phyloP scores from a whole-genome alignment of 2,113 vertebrate species.

The Ornithorhynchus anatinus region DNA sequence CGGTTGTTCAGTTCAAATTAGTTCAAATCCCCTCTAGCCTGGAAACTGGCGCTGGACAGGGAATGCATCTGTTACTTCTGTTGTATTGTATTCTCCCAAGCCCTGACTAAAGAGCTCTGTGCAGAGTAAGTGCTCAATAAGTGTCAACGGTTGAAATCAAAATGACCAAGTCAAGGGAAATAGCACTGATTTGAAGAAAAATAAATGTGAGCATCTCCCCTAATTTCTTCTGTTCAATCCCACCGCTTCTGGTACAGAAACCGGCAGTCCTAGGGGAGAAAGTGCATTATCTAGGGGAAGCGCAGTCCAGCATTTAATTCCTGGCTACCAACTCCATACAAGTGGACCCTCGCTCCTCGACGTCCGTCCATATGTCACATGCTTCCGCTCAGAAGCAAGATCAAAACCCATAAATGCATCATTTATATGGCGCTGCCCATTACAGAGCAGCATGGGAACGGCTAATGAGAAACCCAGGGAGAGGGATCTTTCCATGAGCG shows the following conservation, averaged over 20 bases:
- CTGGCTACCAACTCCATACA: neutral
- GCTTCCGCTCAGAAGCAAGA: constrained; percentile 83
- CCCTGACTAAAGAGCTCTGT: neutral
- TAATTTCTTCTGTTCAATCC: constrained; percentile 1
- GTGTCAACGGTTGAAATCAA: neutral
- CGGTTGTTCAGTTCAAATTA: no score
- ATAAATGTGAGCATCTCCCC: neutral
- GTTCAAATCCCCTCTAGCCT: neutral
- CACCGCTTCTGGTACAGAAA: neutral
- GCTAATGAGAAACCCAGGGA: constrained; percentile 82
- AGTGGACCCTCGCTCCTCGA: constrained; percentile 22
- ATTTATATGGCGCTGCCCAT: constrained; percentile 86
- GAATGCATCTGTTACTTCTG: neutral
- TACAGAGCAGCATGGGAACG: constrained; percentile 85
- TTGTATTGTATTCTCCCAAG: neutral
- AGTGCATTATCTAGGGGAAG: neutral
- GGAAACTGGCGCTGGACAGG: neutral
- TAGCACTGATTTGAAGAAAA: no score
- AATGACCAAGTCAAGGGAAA: no score
- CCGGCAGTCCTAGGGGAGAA: neutral
- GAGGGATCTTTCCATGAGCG: constrained; percentile 77
- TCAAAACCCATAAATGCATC: constrained; percentile 90
- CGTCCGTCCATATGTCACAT: constrained; percentile 73
- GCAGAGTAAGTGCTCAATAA: neutral
- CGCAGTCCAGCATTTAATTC: constrained; percentile 25